A percentile compares a stretch with the other conserved stretches of the same genome.
These are phyloP conservation scores for Eilema griseolum DNA, from an alignment of 2,888 invertebrate species.

Conservation along the genomic window DNA sequence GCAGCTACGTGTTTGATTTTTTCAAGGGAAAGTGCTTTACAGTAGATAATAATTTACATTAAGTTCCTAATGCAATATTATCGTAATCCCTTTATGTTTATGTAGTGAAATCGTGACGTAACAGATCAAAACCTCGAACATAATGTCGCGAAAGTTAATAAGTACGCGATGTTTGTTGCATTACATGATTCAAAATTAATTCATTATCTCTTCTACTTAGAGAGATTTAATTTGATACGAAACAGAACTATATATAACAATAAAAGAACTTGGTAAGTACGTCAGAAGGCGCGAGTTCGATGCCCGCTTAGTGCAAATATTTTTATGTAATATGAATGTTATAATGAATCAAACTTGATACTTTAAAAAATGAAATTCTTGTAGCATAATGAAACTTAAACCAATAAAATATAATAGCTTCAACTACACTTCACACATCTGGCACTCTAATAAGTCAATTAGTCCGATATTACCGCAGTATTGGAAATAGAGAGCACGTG, in stretches of 20 bases:
- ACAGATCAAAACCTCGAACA: conserved; percentile 17
- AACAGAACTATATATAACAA: too few species aligned
- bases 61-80: conserved; percentile 27
- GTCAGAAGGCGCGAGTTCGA: too few species aligned
- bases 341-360: background rate
- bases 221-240: too few species aligned
- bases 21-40: conserved; percentile 71
- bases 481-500: conserved; percentile 4
- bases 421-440: background rate
- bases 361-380: background rate
- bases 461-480: background rate
- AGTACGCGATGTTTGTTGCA: conserved; percentile 14
- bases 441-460: conserved; percentile 2
- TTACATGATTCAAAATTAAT: too few species aligned
- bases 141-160: conserved; percentile 9
- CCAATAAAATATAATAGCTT: background rate
- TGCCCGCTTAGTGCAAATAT: too few species aligned
- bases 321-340: too few species aligned
- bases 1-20: conserved; percentile 54
- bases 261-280: too few species aligned
- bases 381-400: background rate
- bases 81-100: conserved; percentile 22
- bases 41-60: conserved; percentile 27
- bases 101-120: conserved; percentile 37
- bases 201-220: too few species aligned